A percentile compares a stretch with the other conserved stretches of the same genome.
Evolutionary conservation across 2,113 vertebrate species (phyloP).

Genomic region (Petrocephalus zakoni): DNA sequence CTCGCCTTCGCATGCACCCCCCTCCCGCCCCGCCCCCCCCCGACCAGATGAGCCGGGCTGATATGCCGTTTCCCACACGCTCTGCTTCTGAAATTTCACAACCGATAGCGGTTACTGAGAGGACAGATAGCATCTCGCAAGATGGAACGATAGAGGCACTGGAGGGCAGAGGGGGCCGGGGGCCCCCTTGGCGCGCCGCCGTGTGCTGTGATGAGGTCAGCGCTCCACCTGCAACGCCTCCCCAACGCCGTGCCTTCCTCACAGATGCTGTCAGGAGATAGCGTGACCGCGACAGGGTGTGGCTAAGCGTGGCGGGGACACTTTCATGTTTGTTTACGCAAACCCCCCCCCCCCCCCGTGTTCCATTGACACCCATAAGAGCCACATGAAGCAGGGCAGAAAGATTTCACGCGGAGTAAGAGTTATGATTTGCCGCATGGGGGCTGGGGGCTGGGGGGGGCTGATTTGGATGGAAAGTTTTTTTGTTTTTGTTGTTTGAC

Average conservation of each 20-base stretch:
- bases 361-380: constrained; percentile 1
- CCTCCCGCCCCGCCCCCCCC: constrained; percentile 37
- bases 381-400: background rate
- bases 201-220: constrained; percentile 46
- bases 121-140: constrained; percentile 57
- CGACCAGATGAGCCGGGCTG: constrained; percentile 53
- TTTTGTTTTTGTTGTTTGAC: background rate
- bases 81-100: constrained; percentile 65
- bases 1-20: constrained; percentile 52
- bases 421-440: background rate
- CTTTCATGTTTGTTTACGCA: background rate
- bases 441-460: too few species aligned
- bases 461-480: background rate
- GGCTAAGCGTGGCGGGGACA: background rate
- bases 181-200: constrained; percentile 32
- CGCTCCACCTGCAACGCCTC: constrained; percentile 41
- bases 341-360: background rate
- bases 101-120: constrained; percentile 57
- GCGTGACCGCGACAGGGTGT: background rate
- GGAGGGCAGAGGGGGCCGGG: constrained; percentile 14
- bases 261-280: constrained; percentile 32
- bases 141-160: constrained; percentile 45
- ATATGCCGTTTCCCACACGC: constrained; percentile 61
- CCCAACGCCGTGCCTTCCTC: constrained; percentile 35
- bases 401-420: background rate